phyloP scores from a whole-genome alignment of 2,797 vertebrate genomes.

The Schizopygopsis malacanthus region DNA sequence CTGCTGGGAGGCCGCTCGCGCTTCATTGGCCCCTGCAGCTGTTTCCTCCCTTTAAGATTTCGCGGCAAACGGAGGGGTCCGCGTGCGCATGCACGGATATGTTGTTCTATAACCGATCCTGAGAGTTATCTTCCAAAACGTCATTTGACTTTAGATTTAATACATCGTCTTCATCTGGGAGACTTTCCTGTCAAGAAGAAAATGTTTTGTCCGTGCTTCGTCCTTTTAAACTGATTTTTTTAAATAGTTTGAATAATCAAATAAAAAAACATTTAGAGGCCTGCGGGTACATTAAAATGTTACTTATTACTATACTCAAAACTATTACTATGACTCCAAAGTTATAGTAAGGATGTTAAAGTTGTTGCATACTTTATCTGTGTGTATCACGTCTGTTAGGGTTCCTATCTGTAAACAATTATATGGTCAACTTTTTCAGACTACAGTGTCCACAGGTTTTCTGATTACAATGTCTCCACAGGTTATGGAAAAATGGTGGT shows the following conservation, averaged over 20 bases:
- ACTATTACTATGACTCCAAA: no score
- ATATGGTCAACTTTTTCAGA: neutral
- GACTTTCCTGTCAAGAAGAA: no score
- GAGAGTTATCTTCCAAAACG: neutral
- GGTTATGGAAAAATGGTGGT: constrained; percentile 62
- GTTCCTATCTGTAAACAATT: neutral
- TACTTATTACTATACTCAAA: neutral
- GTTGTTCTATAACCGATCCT: neutral
- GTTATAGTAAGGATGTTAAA: neutral
- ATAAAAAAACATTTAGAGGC: no score
- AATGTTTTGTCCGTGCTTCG: neutral
- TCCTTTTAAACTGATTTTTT: neutral
- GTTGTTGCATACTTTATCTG: neutral
- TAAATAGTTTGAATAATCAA: neutral
- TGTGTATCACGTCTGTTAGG: neutral
- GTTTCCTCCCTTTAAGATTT: constrained; percentile 15
- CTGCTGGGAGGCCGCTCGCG: neutral
- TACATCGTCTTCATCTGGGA: neutral
- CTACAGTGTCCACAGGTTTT: no score
- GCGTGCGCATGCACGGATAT: neutral
- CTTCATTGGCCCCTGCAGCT: neutral
- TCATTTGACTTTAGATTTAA: neutral
- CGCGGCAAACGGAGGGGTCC: neutral
- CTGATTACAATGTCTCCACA: neutral
- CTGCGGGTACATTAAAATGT: neutral